Conservation (phyloP, 2,113 vertebrate species). For the Takifugu flavidus region DNA sequence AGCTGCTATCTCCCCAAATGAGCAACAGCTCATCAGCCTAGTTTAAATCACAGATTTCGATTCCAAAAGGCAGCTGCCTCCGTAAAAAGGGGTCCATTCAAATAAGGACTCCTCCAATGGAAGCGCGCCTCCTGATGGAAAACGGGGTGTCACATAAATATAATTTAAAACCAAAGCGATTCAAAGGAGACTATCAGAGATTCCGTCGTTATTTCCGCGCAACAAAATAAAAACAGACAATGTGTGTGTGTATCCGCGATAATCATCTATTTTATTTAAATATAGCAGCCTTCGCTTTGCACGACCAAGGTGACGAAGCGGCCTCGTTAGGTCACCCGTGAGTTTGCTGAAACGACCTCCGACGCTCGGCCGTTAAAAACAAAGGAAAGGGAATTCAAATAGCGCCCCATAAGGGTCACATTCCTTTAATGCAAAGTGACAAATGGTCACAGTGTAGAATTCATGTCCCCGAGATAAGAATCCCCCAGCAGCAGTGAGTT, state of each 20-base stretch:
- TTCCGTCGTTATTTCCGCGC: slow-evolving; percentile 16
- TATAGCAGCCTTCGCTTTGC: slow-evolving; percentile 14
- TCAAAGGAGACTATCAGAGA: slow-evolving; percentile 51
- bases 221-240: slow-evolving; percentile 16
- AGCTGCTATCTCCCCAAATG: slow-evolving; percentile 81
- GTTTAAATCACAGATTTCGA: slow-evolving; percentile 80
- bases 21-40: slow-evolving; percentile 80
- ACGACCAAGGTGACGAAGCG: too few relatives aligned
- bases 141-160: slow-evolving; percentile 60
- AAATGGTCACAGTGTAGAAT: slow-evolving; percentile 70
- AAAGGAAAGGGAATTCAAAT: slow-evolving; percentile 44
- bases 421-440: slow-evolving; percentile 66
- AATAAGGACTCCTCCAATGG: slow-evolving; percentile 67
- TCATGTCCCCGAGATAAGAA: slow-evolving; percentile 71
- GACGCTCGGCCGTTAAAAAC: background rate
- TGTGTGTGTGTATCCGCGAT: background rate
- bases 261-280: slow-evolving; percentile 7
- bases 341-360: slow-evolving; percentile 23
- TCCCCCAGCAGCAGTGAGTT: slow-evolving; percentile 63
- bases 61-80: slow-evolving; percentile 71
- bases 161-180: slow-evolving; percentile 56
- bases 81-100: slow-evolving; percentile 70
- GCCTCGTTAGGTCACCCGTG: too few relatives aligned
- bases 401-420: slow-evolving; percentile 60
- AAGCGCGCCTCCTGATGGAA: slow-evolving; percentile 56